Evolutionary conservation across 2,797 vertebrate species (phyloP), one percentile per base, ranked within the genome.

Genomic region (Darevskia nairensis): DNA sequence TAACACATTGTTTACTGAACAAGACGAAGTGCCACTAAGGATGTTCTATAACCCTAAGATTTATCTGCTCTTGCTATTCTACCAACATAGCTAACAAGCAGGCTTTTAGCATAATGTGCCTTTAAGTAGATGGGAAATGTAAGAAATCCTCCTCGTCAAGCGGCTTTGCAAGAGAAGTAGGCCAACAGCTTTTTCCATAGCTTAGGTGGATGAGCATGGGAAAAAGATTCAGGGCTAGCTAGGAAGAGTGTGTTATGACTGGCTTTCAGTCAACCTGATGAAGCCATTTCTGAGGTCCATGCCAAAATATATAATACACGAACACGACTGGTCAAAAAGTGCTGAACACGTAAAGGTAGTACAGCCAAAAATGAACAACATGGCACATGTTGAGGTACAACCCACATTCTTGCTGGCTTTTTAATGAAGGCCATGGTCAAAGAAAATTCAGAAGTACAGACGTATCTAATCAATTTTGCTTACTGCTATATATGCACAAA

Each of bases 241-340:
- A 69, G 81, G 39, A 11, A 17, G 41, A n/a, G 64, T 29, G 64
- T 29, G 8, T 7, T n/a, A 5, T 46, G 25, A 68, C 25, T n/a
- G 55, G 78, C 78, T 59, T 23, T 76, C 8, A 44, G 41, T 44
- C 39, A 78, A 68, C 32, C 64, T 68, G 32, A 86, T 55, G 39
- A 71, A 71, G 32, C 66, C 44, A 80, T 35, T 69, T 35, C 64
- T 71, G 32, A 80, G 32, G 25, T 21, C 46, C 66, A 50, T 69
- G 85, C 64, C 76, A 71, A 19, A 23, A 79, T n/a, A 79, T 86
- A 61, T 79, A 79, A 68, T 35, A 15, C 21, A 79, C 79, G 41
- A 79, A 78, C n/a, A 79, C 32, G 32, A 35, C 17, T 79, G 32
- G 8, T 50, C 10, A 79, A 50, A 7, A 8, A 32, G 21, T 9